Percentiles rank a stretch among this genome's conserved stretches.
These are phyloP conservation scores for Sylvicola cinctus DNA, from an alignment of 2,888 invertebrate genomes.

Conservation along the genomic window DNA sequence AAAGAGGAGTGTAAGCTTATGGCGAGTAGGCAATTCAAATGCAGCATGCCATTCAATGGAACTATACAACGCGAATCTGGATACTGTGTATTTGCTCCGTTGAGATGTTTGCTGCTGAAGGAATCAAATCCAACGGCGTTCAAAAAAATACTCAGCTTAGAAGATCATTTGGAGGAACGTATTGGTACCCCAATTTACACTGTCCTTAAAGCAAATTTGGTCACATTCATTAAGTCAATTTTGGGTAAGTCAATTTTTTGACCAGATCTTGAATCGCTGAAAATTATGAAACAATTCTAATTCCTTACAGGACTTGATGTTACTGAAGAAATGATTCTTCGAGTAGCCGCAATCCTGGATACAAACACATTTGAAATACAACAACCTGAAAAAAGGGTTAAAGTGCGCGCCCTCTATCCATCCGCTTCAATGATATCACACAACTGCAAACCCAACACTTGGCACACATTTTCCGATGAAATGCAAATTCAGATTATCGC, in stretches of 20 bases:
- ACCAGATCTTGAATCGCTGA: neutral
- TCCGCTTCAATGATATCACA: constrained; percentile 49
- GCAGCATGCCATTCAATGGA: constrained; percentile 34
- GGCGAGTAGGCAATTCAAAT: constrained; percentile 33
- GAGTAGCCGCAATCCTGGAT: constrained; percentile 45
- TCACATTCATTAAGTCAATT: constrained; percentile 37
- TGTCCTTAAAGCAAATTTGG: constrained; percentile 35
- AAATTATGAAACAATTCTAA: neutral
- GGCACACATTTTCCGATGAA: constrained; percentile 41
- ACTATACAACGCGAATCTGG: constrained; percentile 35
- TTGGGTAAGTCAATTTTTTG: constrained; percentile 16
- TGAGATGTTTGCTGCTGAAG: constrained; percentile 41
- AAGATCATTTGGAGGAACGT: constrained; percentile 37
- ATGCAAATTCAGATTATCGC: constrained; percentile 36
- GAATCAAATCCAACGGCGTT: constrained; percentile 18
- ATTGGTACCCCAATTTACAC: constrained; percentile 35
- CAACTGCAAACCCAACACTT: constrained; percentile 49
- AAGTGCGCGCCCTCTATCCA: constrained; percentile 40
- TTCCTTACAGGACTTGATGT: constrained; percentile 28
- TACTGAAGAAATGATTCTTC: constrained; percentile 36
- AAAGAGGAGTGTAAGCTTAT: constrained; percentile 39
- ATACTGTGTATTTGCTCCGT: constrained; percentile 43
- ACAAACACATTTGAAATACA: constrained; percentile 51
- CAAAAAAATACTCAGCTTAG: constrained; percentile 14
- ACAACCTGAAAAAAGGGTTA: constrained; percentile 23